Evolutionary conservation across 2,888 invertebrate species (phyloP).

Genomic region (Automeris io): DNA sequence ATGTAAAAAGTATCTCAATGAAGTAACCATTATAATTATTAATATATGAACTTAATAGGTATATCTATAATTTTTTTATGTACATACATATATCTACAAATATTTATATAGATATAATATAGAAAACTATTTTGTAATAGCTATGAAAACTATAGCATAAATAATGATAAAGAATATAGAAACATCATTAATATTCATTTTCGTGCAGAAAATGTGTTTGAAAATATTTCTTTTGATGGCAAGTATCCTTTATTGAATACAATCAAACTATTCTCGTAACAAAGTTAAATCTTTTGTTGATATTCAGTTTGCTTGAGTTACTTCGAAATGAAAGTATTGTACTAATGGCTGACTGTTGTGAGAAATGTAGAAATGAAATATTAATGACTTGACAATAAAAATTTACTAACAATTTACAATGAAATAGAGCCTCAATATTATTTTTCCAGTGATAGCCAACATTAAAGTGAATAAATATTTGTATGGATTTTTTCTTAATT

Average conservation of each 20-base stretch:
- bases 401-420: too few species aligned
- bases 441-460: too few species aligned
- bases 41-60: background rate
- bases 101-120: background rate
- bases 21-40: background rate
- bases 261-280: conserved; percentile 13
- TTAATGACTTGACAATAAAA: too few species aligned
- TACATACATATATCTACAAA: background rate
- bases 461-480: too few species aligned
- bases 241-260: conserved; percentile 13
- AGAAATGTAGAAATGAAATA: conserved; percentile 13
- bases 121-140: too few species aligned
- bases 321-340: conserved; percentile 21
- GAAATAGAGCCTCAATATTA: too few species aligned
- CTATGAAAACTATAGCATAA: too few species aligned
- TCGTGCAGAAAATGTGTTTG: background rate
- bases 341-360: conserved; percentile 14
- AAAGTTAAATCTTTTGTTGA: conserved; percentile 24
- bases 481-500: too few species aligned
- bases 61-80: background rate
- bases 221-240: conserved; percentile 11
- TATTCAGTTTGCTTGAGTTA: conserved; percentile 30
- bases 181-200: background rate
- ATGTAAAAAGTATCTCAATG: too few species aligned
- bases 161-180: too few species aligned